phyloP scores from a whole-genome alignment of 2,888 invertebrate genomes.

The Meloe dianella region DNA sequence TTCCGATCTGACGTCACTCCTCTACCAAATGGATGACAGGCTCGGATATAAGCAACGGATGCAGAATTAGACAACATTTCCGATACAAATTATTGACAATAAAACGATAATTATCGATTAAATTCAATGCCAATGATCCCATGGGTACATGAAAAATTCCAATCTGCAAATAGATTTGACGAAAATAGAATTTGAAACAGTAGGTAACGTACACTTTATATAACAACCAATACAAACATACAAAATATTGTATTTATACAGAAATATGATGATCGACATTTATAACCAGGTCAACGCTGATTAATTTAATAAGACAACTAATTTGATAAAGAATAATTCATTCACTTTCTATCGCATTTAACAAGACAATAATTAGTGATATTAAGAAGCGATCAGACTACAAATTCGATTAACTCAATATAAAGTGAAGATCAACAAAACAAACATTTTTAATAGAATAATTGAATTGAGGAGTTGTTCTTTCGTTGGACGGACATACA shows the following conservation, averaged over 20 bases:
- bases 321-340: background rate
- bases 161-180: conserved; percentile 1
- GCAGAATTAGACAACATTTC: too few species aligned
- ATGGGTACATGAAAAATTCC: background rate
- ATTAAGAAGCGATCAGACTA: background rate
- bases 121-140: background rate
- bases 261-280: background rate
- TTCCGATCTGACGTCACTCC: too few species aligned
- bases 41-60: too few species aligned
- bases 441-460: background rate
- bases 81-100: too few species aligned
- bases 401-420: background rate
- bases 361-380: background rate
- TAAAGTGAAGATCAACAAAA: background rate
- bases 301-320: conserved; percentile 6
- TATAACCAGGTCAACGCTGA: background rate
- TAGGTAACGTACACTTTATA: too few species aligned
- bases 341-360: background rate
- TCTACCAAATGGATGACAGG: too few species aligned
- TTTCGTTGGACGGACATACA: background rate
- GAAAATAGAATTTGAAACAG: conserved; percentile 5
- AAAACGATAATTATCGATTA: too few species aligned
- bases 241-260: background rate
- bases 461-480: background rate
- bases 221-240: background rate